Percentiles rank a stretch among this genome's conserved stretches.
These are phyloP conservation scores for Gymnoscelis rufifasciata DNA, from an alignment of 2,888 invertebrate species.

Conservation along the genomic window DNA sequence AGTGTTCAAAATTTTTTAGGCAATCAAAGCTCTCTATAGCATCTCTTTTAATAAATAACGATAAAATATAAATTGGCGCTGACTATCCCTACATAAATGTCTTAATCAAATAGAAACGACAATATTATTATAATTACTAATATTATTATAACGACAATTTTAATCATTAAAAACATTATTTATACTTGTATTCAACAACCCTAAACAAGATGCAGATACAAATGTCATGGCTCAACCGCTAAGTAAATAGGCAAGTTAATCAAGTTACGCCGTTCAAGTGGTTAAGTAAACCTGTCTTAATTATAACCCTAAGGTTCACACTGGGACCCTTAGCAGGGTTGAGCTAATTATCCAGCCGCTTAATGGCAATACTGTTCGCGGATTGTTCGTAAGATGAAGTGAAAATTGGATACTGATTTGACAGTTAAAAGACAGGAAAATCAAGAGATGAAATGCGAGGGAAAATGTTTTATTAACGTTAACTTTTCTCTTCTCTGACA, in stretches of 20 bases:
- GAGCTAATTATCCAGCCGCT: conserved; percentile 22
- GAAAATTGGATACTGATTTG: conserved; percentile 24
- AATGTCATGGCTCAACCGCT: background rate
- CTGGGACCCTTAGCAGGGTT: conserved; percentile 34
- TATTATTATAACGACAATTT: too few relatives aligned
- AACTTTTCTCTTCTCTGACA: too few relatives aligned
- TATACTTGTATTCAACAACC: too few relatives aligned
- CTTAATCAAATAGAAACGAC: too few relatives aligned
- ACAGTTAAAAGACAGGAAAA: background rate
- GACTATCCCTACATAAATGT: too few relatives aligned
- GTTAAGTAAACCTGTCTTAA: conserved; percentile 54
- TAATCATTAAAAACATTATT: too few relatives aligned
- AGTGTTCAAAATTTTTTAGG: too few relatives aligned
- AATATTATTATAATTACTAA: too few relatives aligned
- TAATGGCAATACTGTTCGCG: conserved; percentile 22
- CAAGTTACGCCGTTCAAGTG: conserved; percentile 39
- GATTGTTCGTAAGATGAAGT: conserved; percentile 23
- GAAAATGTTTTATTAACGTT: background rate
- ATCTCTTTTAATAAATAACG: too few relatives aligned
- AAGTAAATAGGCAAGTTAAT: conserved; percentile 36
- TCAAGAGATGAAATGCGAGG: background rate
- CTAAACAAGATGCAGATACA: background rate
- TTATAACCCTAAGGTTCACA: conserved; percentile 47
- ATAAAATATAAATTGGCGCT: too few relatives aligned
- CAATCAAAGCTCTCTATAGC: too few relatives aligned